A percentile compares a stretch with the other conserved stretches of the same genome.
Evolutionary conservation across 92 coral and sea anemone genomes (phyloP).

Genomic region (Chrysogorgia sp.): DNA sequence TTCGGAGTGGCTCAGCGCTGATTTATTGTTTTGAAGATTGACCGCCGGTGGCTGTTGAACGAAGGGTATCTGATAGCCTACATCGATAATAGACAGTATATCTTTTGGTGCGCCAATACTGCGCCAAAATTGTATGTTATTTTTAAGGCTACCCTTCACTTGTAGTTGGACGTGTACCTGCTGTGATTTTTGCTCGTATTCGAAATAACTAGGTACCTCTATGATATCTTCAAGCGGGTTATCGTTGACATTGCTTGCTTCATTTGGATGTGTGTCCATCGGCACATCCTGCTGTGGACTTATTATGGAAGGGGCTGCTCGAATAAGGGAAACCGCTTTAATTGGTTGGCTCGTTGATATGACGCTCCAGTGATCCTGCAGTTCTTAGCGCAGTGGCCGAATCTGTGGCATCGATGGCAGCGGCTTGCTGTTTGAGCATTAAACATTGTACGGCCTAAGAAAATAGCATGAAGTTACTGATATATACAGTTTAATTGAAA

Average conservation of each 20-base stretch:
- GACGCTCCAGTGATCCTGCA: too few species aligned
- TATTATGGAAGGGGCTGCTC: neutral
- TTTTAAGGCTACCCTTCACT: neutral
- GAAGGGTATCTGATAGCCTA: neutral
- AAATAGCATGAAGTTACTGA: too few species aligned
- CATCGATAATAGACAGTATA: neutral
- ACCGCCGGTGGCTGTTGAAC: neutral
- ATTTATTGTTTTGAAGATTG: neutral
- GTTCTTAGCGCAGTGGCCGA: slow-evolving; percentile 5
- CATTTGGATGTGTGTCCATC: neutral
- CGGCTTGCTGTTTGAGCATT: neutral
- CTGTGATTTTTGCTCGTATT: neutral
- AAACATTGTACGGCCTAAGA: neutral
- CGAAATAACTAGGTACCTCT: neutral
- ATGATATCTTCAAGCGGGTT: neutral
- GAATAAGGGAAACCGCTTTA: neutral
- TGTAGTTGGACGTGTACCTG: too few species aligned
- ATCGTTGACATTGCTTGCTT: neutral
- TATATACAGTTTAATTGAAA: too few species aligned
- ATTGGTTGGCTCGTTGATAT: neutral
- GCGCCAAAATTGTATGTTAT: neutral
- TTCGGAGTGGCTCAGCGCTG: neutral
- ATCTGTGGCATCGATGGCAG: neutral
- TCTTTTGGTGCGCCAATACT: neutral
- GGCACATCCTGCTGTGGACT: neutral